phyloP scores from a whole-genome alignment of 2,113 vertebrate species.

The Tapirus terrestris region DNA sequence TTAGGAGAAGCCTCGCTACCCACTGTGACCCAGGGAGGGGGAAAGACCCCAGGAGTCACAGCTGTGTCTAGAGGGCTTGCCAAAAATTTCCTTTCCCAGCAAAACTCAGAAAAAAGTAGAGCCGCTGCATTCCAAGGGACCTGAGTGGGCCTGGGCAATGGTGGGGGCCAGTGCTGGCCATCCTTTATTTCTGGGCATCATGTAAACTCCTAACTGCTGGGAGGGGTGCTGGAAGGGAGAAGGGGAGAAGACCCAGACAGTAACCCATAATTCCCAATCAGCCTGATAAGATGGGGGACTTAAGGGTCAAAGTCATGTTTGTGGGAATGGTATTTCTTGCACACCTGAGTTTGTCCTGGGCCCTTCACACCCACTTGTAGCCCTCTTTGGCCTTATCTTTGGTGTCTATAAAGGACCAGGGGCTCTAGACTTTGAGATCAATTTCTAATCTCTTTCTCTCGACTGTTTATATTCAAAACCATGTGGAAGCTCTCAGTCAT shows the following conservation, averaged over 20 bases:
- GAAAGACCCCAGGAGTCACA: not conserved
- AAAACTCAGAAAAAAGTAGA: not conserved
- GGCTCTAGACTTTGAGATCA: not conserved
- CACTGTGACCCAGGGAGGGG: no score
- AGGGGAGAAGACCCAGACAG: not conserved
- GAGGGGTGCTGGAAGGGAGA: not conserved
- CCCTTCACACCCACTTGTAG: not conserved
- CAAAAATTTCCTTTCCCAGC: not conserved
- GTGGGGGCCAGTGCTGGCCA: no score
- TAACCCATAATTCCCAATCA: not conserved
- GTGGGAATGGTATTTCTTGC: not conserved
- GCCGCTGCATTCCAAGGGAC: not conserved
- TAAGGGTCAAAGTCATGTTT: not conserved
- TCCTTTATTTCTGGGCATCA: no score
- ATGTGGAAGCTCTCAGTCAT: not conserved
- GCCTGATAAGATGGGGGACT: not conserved
- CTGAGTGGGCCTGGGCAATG: no score
- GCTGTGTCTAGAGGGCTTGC: not conserved
- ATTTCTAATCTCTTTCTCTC: not conserved
- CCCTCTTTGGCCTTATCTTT: not conserved
- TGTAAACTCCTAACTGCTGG: not conserved
- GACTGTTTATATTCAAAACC: not conserved
- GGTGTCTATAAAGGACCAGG: not conserved
- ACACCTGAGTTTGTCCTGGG: not conserved
- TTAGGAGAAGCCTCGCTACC: not conserved